phyloP scores from a whole-genome alignment of 2,888 invertebrate genomes.

The Meta bourneti region DNA sequence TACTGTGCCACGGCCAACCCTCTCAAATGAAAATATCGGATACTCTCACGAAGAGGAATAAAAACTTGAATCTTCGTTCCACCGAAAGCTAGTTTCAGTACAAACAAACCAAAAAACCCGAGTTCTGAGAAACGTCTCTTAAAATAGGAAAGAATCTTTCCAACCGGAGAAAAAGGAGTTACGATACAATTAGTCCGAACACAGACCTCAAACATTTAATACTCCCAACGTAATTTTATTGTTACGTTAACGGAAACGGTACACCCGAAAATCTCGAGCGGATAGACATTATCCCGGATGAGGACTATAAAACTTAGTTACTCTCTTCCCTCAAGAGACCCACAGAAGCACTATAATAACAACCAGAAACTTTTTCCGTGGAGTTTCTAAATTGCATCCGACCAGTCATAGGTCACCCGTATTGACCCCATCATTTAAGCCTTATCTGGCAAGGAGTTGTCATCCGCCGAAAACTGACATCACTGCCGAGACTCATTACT shows the following conservation, averaged over 20 bases:
- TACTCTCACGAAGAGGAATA: too few relatives aligned
- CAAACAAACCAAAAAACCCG: too few relatives aligned
- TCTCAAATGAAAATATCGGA: too few relatives aligned
- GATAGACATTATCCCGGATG: not conserved
- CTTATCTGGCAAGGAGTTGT: not conserved
- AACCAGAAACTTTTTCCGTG: not conserved
- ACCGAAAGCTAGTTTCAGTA: too few relatives aligned
- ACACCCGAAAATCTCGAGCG: not conserved
- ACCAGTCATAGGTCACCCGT: not conserved
- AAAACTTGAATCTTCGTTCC: too few relatives aligned
- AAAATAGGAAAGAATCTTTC: too few relatives aligned
- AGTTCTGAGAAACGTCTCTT: too few relatives aligned
- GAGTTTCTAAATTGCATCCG: not conserved
- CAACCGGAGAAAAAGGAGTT: not conserved
- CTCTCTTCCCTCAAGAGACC: not conserved
- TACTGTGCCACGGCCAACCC: too few relatives aligned
- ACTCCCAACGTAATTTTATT: not conserved
- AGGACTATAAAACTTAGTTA: not conserved
- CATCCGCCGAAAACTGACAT: not conserved
- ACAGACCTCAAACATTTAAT: not conserved
- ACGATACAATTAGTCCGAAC: too few relatives aligned
- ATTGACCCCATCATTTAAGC: not conserved
- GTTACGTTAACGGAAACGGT: not conserved
- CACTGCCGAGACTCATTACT: not conserved
- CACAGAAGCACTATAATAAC: not conserved